These are phyloP conservation scores for Varecia variegata DNA, from an alignment of 2,797 vertebrate genomes.

Conservation along the genomic window DNA sequence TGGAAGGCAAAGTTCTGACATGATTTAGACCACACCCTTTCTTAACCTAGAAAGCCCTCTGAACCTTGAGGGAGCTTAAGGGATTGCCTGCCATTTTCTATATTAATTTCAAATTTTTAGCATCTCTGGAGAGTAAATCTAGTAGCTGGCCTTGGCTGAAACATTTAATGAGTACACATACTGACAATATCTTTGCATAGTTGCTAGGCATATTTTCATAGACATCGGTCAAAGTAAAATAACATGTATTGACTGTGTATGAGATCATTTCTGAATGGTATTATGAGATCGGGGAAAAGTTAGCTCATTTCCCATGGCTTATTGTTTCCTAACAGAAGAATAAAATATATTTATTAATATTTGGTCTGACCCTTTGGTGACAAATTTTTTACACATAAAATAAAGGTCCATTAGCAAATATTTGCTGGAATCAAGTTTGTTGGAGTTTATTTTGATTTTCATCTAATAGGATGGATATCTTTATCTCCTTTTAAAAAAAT, in stretches of 20 bases:
- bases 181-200: neutral
- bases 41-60: neutral
- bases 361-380: neutral
- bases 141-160: neutral
- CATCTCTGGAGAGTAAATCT: neutral
- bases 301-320: neutral
- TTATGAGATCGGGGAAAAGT: neutral
- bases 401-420: neutral
- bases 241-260: neutral
- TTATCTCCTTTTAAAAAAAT: neutral
- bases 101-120: neutral
- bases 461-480: neutral
- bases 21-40: neutral
- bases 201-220: neutral
- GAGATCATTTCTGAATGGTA: neutral
- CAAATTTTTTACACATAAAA: neutral
- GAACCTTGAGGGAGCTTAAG: neutral
- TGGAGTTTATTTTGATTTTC: neutral
- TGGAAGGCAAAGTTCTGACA: neutral
- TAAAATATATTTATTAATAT: neutral
- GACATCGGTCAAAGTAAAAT: neutral
- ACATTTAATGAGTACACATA: neutral
- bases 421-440: neutral
- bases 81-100: neutral
- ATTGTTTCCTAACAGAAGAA: neutral